These are phyloP conservation scores for Protobothrops mucrosquamatus DNA, from an alignment of 2,113 vertebrate genomes.

Conservation along the genomic window DNA sequence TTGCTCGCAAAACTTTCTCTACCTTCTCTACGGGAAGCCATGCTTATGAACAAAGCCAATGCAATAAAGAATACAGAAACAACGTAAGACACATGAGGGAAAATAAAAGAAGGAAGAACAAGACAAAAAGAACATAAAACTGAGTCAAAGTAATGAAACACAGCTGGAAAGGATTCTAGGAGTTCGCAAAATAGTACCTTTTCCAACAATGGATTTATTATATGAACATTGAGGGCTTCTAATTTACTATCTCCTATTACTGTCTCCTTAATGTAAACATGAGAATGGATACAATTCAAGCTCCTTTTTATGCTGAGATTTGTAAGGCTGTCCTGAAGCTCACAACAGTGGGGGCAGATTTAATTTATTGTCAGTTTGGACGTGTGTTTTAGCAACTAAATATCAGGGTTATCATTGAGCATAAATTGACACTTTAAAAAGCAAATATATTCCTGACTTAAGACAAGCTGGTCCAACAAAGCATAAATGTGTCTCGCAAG, in stretches of 20 bases:
- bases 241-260: background rate
- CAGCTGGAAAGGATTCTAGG: background rate
- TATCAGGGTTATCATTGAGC: background rate
- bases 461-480: background rate
- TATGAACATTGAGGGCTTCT: background rate
- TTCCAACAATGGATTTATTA: background rate
- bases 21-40: background rate
- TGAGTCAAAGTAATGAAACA: background rate
- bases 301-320: background rate
- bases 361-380: background rate
- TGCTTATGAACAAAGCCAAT: background rate
- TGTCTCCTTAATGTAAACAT: no score
- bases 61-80: background rate
- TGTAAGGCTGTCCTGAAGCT: background rate
- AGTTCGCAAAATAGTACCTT: background rate
- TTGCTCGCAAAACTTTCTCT: background rate
- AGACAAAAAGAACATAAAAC: background rate
- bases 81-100: background rate
- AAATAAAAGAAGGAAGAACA: background rate
- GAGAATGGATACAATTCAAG: background rate
- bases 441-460: background rate
- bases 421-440: background rate
- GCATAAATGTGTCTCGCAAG: background rate
- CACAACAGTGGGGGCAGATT: background rate
- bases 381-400: background rate